Evolutionary conservation across 2,888 invertebrate genomes (phyloP), one percentile per base, ranked within the genome.

Genomic region (Lasioglossum villosulum): DNA sequence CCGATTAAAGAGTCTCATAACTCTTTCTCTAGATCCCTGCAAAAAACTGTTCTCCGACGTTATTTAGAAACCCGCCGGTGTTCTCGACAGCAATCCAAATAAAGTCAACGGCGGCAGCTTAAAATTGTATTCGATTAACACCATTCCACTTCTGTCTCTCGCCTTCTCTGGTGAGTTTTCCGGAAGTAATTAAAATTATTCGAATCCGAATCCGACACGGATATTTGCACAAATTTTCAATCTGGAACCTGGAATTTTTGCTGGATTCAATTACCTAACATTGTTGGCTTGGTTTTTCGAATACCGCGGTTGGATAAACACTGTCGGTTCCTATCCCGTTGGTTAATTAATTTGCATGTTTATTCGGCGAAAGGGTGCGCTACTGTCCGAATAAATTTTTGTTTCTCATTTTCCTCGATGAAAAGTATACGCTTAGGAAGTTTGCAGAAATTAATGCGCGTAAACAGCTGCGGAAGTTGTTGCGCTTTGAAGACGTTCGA

Each of bases 221-320:
- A 66, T 66, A 66, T 66, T 66, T 34, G 66, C 23, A 34, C 34
- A 66, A 66, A 66, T 66, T 34, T 66, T 34, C 66, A 66, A 66
- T 66, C 34, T 66, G 10, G 5, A 6, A 8, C 10, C 34, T 34
- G 19, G 66, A 66, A 23, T 66, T 66, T 63, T 66, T 34, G 34
- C 66, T 19, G 6, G 23, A 66, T 66, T 16, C 66, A 66, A 34
- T 66, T 23, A 30, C 23, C 34, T n/a, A 34, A 66, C 34, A 66
- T 23, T 4, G 30, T 5, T 8, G 34, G 66, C 34, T 34, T 34
- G 19, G 3, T 1, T 66, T 66, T 66, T 23, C 19, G 8, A 34
- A 66, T 30, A 8, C 3, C 34, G 10, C 66, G 66, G 66, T 66
- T 10, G 66, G 23, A 23, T 66, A 19, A 66, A 66, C 10, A 19